Base-by-base conservation (phyloP, 64 coral and sea anemone genomes). In the Acropora tenuis region DNA sequence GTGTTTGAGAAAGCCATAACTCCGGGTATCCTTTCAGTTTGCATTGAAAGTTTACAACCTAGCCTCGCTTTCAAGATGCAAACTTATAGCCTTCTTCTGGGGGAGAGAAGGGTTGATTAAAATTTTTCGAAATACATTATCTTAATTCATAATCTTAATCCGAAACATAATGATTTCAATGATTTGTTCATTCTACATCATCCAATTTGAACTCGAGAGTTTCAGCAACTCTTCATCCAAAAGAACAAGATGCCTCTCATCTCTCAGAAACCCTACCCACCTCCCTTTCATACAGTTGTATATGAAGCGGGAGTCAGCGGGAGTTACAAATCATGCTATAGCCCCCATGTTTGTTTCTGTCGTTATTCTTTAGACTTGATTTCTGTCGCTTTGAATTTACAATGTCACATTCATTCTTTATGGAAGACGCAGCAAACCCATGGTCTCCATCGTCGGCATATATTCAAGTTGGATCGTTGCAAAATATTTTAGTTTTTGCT, bases 381-480 rank as follows among this genome's bases (percentile, higher is more conserved):
- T 69, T 69, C 7, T 6, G 12, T 46, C 8, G 5, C 43, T 1
- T 85, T n/a, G 8, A 50, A 46, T 1, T 8, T 8, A 46, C 43
- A 50, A 85, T 85, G 82, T 71, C 72, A 48, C 82, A 65, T 48
- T 12, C 82, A 46, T 72, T 65, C 63, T 72, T 85, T 48, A 46
- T 85, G 3, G 82, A 50, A 2, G 82, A 85, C 7, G 48, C 78
- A 46, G 20, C 75, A 69, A 99, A 99, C 84, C 97, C 97, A 1
- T 99, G 97, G 97, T 94, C 97, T 61, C 86, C 91, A 10, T 91
- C 97, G 6, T 96, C 88, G 7, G 83, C 97, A 6, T 98, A 95
- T 44, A 92, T 99, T 43, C 73, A 99, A 43, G 53, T 99, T 13
- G 94, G 97, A 47, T 96, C 97, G 78, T 59, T 99, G 1, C 88